These are phyloP conservation scores for Semnornis frantzii DNA, from an alignment of 2,113 vertebrate genomes.

Conservation along the genomic window DNA sequence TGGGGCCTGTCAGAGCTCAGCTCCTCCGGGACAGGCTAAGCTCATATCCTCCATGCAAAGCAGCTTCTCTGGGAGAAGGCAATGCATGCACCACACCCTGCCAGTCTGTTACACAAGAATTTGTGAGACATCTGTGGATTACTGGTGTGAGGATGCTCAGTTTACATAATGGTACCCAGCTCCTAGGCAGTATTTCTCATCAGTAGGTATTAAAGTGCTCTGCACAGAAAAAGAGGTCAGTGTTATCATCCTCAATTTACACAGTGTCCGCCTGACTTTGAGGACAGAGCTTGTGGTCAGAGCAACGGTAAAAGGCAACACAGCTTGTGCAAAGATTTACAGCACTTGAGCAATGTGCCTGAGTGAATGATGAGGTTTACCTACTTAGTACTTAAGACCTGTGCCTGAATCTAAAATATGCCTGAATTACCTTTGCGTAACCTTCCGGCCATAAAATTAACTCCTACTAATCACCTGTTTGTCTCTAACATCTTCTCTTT, in stretches of 20 bases:
- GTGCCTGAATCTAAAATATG: neutral
- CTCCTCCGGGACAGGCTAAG: neutral
- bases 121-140: neutral
- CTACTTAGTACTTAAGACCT: neutral
- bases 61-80: neutral
- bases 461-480: neutral
- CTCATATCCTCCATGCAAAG: neutral
- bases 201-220: neutral
- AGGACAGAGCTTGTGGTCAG: neutral
- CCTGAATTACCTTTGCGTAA: neutral
- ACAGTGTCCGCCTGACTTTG: neutral
- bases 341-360: neutral
- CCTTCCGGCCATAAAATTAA: neutral
- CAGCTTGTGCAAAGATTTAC: neutral
- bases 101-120: neutral
- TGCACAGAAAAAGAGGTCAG: neutral
- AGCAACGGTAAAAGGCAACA: neutral
- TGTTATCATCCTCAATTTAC: neutral
- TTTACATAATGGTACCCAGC: neutral
- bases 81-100: neutral
- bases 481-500: neutral
- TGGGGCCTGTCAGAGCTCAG: rapidly evolving
- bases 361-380: neutral
- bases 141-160: neutral
- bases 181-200: neutral